phyloP scores from a whole-genome alignment of 2,888 invertebrate genomes.

The Cyclophora albipunctata region DNA sequence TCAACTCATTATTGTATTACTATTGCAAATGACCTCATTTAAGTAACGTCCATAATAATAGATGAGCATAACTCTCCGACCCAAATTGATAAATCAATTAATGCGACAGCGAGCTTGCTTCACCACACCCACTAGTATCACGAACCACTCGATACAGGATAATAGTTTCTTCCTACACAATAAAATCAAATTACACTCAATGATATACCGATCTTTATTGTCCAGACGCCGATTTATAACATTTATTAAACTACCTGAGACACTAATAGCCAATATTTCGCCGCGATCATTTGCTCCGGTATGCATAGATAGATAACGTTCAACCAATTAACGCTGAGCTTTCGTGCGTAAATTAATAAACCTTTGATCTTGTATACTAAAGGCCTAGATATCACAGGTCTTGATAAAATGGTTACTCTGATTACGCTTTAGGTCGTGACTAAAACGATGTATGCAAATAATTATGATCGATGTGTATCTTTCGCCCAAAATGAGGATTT shows the following conservation, averaged over 20 bases:
- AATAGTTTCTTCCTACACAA: slow-evolving; percentile 18
- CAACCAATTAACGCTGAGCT: slow-evolving; percentile 24
- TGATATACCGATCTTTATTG: slow-evolving; percentile 29
- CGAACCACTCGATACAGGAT: neutral
- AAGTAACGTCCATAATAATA: too few relatives aligned
- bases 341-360: slow-evolving; percentile 7
- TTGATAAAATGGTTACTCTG: slow-evolving; percentile 17
- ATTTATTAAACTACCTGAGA: slow-evolving; percentile 32
- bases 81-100: neutral
- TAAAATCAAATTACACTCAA: slow-evolving; percentile 11
- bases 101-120: neutral
- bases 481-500: slow-evolving; percentile 40
- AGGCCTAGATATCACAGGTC: slow-evolving; percentile 17
- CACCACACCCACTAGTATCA: neutral
- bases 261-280: slow-evolving; percentile 38
- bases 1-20: too few relatives aligned
- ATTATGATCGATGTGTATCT: slow-evolving; percentile 54
- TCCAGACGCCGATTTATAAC: slow-evolving; percentile 36
- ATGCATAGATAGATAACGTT: slow-evolving; percentile 27
- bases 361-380: slow-evolving; percentile 2
- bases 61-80: too few relatives aligned
- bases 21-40: too few relatives aligned
- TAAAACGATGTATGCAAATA: slow-evolving; percentile 45
- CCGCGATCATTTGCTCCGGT: slow-evolving; percentile 31
- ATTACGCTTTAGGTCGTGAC: slow-evolving; percentile 38